These are phyloP conservation scores for Agonopterix heracliana DNA, from an alignment of 2,888 invertebrate genomes.

Conservation along the genomic window DNA sequence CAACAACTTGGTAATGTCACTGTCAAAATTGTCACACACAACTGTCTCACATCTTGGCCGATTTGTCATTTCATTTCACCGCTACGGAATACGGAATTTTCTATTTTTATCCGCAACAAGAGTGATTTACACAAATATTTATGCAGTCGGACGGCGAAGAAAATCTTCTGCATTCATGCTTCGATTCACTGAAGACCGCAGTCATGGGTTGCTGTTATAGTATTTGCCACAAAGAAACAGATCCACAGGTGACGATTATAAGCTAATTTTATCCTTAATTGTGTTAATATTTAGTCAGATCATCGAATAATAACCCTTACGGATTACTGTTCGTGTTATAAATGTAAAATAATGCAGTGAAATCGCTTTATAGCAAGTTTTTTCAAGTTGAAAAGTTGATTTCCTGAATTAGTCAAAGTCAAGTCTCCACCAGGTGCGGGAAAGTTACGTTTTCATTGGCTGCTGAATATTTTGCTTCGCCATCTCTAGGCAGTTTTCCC, in stretches of 20 bases:
- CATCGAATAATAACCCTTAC: too few species aligned
- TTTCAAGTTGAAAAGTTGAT: too few species aligned
- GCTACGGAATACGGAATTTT: constrained; percentile 43
- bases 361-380: not conserved
- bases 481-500: too few species aligned
- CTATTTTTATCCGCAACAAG: constrained; percentile 59
- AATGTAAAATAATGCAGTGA: not conserved
- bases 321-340: too few species aligned
- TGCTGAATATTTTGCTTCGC: too few species aligned
- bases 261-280: constrained; percentile 1
- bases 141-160: constrained; percentile 70
- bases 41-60: too few species aligned
- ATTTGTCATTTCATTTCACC: constrained; percentile 1
- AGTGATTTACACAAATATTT: constrained; percentile 58
- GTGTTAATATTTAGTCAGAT: not conserved
- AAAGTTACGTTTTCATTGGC: too few species aligned
- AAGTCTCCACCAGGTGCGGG: too few species aligned
- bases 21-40: not conserved
- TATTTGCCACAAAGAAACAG: constrained; percentile 82
- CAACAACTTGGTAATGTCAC: too few species aligned
- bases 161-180: constrained; percentile 67
- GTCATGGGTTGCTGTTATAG: constrained; percentile 84
- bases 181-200: constrained; percentile 62
- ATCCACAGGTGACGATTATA: constrained; percentile 74
- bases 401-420: too few species aligned